Base-by-base conservation (phyloP, 2,113 vertebrate genomes). In the Mungos mungo region DNA sequence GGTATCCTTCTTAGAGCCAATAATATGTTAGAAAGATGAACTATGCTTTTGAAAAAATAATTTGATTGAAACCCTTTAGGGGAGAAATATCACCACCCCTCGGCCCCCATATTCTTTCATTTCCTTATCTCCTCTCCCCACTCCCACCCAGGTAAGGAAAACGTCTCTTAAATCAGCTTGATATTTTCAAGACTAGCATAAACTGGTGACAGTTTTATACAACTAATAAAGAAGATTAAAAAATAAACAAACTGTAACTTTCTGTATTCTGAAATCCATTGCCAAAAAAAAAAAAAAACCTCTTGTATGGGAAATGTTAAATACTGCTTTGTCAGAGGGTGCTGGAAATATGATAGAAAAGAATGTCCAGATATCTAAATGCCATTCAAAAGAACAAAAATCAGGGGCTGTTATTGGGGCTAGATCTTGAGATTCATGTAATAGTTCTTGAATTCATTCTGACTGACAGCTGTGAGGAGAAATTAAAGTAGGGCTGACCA, bases 191-290 rank as follows among this genome's bases (percentile, higher is more conserved):
- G 95, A 96, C 95, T 95, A 89, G 38, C 87, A 98, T 97, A 98
- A 98, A 96, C 52, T 76, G 41, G 91, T 97, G 97, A 97, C 97
- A 98, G 95, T 85, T 98, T 98, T 98, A 98, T 98, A 92, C 21
- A 90, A 85, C 97, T 98, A 98, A 98, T 98, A 98, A 98, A 98
- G 87, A 89, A 98, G 57, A 77, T 97, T 98, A 98, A 98, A 96
- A 97, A 93, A 97, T 82, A 98, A 96, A 90, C 85, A 98, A 98
- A 96, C 96, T 96, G 69, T 95, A 97, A 97, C 76, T 82, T 98
- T 98, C 87, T 98, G 83, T 97, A 97, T 98, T 98, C 93, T 97
- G 95, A 98, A 98, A 97, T 97, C 86, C 92, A 95, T 86, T 98
- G 96, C 69, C 7, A 60, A 96, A 90, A 95, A 96, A 95, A 93